Evolutionary conservation across 2,797 vertebrate genomes (phyloP).

Genomic region (Siniperca scherzeri): DNA sequence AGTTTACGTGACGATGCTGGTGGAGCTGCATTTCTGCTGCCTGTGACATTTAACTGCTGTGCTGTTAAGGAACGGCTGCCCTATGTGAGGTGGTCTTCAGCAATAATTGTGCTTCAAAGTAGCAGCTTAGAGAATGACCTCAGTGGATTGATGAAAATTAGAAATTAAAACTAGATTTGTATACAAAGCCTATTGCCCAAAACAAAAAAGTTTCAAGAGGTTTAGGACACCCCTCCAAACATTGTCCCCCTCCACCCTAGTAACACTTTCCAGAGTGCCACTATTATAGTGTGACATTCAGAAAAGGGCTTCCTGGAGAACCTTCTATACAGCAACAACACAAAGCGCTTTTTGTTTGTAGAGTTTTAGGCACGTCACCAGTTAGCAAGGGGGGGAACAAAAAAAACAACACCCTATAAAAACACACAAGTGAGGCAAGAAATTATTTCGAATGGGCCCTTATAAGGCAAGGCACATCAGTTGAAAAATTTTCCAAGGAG

Average conservation of each 20-base stretch:
- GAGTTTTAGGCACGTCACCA: slow-evolving; percentile 40
- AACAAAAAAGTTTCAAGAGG: neutral
- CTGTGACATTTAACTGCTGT: slow-evolving; percentile 11
- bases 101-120: neutral
- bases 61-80: neutral
- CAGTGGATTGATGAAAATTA: neutral
- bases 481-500: slow-evolving; percentile 53
- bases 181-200: neutral
- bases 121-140: neutral
- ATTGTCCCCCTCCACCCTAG: neutral
- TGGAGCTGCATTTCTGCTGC: slow-evolving; percentile 62
- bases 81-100: neutral
- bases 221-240: neutral
- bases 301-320: slow-evolving; percentile 48
- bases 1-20: slow-evolving; percentile 59
- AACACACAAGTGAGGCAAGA: slow-evolving; percentile 39
- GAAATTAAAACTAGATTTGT: neutral
- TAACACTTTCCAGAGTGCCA: slow-evolving; percentile 22
- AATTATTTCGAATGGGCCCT: slow-evolving; percentile 39
- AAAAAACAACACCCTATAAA: slow-evolving; percentile 39
- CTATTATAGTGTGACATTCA: slow-evolving; percentile 54
- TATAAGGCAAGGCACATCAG: slow-evolving; percentile 53
- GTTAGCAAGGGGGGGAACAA: neutral
- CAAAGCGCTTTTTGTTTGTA: slow-evolving; percentile 70
- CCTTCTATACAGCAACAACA: slow-evolving; percentile 53